phyloP scores from a whole-genome alignment of 2,113 vertebrate genomes.

The Salvator merianae region DNA sequence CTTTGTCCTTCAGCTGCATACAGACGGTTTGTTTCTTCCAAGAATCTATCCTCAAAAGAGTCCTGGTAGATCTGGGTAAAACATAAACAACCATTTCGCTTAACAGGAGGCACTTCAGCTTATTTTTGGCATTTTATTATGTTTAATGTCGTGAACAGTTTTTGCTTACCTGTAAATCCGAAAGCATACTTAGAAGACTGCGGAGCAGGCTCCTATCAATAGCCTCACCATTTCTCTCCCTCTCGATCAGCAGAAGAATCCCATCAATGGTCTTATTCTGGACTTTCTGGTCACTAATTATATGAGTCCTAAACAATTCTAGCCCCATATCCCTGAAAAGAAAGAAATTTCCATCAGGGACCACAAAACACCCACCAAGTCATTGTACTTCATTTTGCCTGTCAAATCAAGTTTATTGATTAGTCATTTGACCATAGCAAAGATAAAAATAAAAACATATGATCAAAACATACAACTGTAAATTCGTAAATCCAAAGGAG shows the following conservation, averaged over 20 bases:
- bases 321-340: constrained; percentile 95
- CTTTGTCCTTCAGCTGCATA: constrained; percentile 97
- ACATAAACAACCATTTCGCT: neutral
- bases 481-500: too few species aligned
- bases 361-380: neutral
- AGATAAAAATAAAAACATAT: too few species aligned
- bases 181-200: constrained; percentile 97
- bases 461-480: too few species aligned
- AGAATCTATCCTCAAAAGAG: constrained; percentile 95
- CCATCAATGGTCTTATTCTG: constrained; percentile 98
- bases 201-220: constrained; percentile 94
- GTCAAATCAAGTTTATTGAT: too few species aligned
- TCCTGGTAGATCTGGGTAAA: constrained; percentile 94
- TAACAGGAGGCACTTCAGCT: neutral
- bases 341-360: constrained; percentile 30
- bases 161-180: constrained; percentile 90
- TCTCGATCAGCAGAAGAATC: constrained; percentile 94
- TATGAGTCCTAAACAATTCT: constrained; percentile 97
- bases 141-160: neutral
- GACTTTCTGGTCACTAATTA: constrained; percentile 97
- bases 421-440: too few species aligned
- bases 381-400: neutral
- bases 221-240: constrained; percentile 93
- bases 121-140: neutral
- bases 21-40: constrained; percentile 97